Percentiles rank a stretch among this genome's conserved stretches.
phyloP scores from a whole-genome alignment of 2,113 vertebrate species.

The Brachirus orientalis region DNA sequence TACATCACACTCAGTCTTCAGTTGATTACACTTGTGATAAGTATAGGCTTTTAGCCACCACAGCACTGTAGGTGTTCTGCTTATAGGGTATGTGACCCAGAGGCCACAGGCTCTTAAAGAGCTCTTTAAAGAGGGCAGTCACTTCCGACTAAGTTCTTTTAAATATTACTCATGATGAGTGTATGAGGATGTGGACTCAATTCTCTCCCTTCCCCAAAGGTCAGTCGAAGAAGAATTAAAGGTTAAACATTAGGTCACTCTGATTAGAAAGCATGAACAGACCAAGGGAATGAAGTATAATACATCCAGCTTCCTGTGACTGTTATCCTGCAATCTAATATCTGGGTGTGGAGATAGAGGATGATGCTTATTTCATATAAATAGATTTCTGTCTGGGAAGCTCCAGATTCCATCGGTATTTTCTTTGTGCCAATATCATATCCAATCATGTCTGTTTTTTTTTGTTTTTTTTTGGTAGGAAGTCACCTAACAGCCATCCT shows the following conservation, averaged over 20 bases:
- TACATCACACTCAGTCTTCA: slow-evolving; percentile 5
- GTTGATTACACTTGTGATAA: slow-evolving; percentile 43
- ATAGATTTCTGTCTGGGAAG: slow-evolving; percentile 4
- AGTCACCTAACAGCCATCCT: too few species aligned
- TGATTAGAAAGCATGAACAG: slow-evolving; percentile 38
- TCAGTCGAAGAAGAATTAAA: slow-evolving; percentile 16
- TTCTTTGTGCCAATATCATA: slow-evolving; percentile 2
- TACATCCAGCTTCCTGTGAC: slow-evolving; percentile 23
- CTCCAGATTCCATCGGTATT: slow-evolving; percentile 24
- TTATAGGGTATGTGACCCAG: slow-evolving; percentile 29
- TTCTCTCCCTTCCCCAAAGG: not conserved
- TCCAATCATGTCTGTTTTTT: not conserved
- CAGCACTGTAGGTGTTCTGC: slow-evolving; percentile 30
- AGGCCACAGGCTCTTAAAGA: slow-evolving; percentile 27
- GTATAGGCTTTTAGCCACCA: slow-evolving; percentile 40
- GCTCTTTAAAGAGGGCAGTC: slow-evolving; percentile 43
- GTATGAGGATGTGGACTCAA: slow-evolving; percentile 1
- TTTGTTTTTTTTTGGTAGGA: too few species aligned
- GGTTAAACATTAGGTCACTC: slow-evolving; percentile 22
- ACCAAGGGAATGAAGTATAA: slow-evolving; percentile 5
- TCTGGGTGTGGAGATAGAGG: slow-evolving; percentile 19
- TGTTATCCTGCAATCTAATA: slow-evolving; percentile 13
- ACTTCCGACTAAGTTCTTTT: slow-evolving; percentile 39
- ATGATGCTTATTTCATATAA: slow-evolving; percentile 25
- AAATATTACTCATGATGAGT: slow-evolving; percentile 24